Evolutionary conservation across 2,888 invertebrate genomes (phyloP), one percentile per base, ranked within the genome.

Genomic region (Brachylomia viminalis): DNA sequence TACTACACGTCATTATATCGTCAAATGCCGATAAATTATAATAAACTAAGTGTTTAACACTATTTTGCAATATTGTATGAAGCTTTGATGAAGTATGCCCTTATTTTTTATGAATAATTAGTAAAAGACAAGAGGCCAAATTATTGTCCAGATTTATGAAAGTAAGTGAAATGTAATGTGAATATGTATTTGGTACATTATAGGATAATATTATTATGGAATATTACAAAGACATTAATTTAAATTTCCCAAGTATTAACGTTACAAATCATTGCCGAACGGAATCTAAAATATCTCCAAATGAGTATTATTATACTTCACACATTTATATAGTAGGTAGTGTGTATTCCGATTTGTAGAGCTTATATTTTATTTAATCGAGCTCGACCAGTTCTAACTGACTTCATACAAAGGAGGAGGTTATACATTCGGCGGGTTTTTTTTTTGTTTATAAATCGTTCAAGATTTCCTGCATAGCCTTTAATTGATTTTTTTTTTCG

Each of bases 81-180:
- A 88, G 90, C 90, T 90, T 91, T 88, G 88, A 88, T 90, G 87
- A 89, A 87, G 88, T 90, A 91, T 91, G 90, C 91, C 90, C 88
- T 66, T 89, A 91, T 90, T 91, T 90, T 91, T 88, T 87, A 89
- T 85, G 74, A 86, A 86, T 92, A 92, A 92, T 93, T 90, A 93
- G 87, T 92, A 91, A 93, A 94, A 93, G 93, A 95, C 94, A 94
- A 93, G 96, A 93, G 95, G 96, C 96, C 96, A 96, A 96, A 96
- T 95, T 95, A 94, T 93, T 96, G 95, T 96, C 96, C 96, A 95
- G 93, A 84, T 72, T 86, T 83, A 85, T 79, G 79, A 83, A 68
- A 80, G 71, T 85, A 68, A 84, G 79, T 80, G 80, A 77, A 83
- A 80, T 82, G 80, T 78, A 83, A 80, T 82, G 76, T 85, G 82